Evolutionary conservation across 1,140 invertebrate species (phyloP), one percentile per base, ranked within the genome.

Genomic region (Trichonephila clavata): DNA sequence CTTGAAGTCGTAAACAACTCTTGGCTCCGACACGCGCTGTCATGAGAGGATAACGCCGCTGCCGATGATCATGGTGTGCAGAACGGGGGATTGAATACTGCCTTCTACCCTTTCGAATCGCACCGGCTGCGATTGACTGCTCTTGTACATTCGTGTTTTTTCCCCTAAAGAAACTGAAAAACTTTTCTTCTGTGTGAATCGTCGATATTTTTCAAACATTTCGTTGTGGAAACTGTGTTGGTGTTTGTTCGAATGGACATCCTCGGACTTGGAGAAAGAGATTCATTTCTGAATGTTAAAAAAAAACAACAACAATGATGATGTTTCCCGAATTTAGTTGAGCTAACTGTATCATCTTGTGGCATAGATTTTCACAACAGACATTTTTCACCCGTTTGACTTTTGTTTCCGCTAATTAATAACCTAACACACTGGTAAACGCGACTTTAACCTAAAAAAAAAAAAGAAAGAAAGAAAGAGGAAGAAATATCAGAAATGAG

Each of bases 401-500:
- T 32, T 77, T 77, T 18, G 16, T 63, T 63, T 21, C 21, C 61
- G 16, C 50, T 13, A 13, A 0, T 20, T 21, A 63, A 63, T 63
- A 63, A 3, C 27, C 68, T 18, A 71, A 16, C 13, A 61, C 14
- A 4, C 71, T 27, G 3, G 27, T 32, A 18, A 16, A 32, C 18
- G 71, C 20, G 14, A 77, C 32, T 77, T 4, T 4, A 5, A 13
- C 18, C 14, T 1, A 21, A 1, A 18, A 20, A 63, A 21, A 83
- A 5, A 81, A 81, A 39, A 63, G 0, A 63, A 1, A 18, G 1
- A 63, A 21, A 83, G 27, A 83, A 83, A 80, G 8, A 27, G 5
- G 1, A 5, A 7, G 10, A 50, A 81, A 81, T 43, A 8, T 14
- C 7, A 24, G 13, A 20, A 95, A 99, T 99, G 98, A 99, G 98